A percentile compares a stretch with the other conserved stretches of the same genome.
phyloP scores from a whole-genome alignment of 2,888 invertebrate genomes.

The Steromphala cineraria region DNA sequence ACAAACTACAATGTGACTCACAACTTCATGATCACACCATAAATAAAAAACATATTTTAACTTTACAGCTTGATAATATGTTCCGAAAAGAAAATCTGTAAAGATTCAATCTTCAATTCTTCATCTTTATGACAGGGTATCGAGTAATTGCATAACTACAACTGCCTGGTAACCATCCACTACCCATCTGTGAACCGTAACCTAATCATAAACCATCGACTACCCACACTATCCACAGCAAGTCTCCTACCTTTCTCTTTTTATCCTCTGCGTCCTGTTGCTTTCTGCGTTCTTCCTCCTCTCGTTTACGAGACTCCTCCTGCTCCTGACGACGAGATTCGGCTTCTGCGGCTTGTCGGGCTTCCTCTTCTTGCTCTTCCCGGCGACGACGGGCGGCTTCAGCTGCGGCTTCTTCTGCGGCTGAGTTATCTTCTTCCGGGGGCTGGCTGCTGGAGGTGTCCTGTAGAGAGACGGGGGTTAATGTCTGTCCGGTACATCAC shows the following conservation, averaged over 20 bases:
- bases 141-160: too few species aligned
- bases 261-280: conserved; percentile 27
- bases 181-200: too few species aligned
- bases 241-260: conserved; percentile 10
- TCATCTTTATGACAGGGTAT: too few species aligned
- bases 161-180: not conserved
- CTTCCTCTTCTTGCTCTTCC: conserved; percentile 92
- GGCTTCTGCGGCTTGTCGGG: conserved; percentile 97
- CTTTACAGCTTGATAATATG: too few species aligned
- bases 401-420: conserved; percentile 25
- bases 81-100: too few species aligned
- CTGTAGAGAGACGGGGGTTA: not conserved
- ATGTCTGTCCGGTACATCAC: not conserved
- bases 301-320: conserved; percentile 79
- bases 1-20: too few species aligned
- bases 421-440: not conserved
- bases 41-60: too few species aligned
- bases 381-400: conserved; percentile 44
- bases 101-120: too few species aligned
- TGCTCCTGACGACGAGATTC: conserved; percentile 99
- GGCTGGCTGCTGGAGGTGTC: not conserved
- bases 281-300: conserved; percentile 32
- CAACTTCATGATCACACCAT: too few species aligned
- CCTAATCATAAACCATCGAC: too few species aligned
- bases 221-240: too few species aligned